phyloP scores from a whole-genome alignment of 2,797 vertebrate genomes.

The Squalus acanthias region DNA sequence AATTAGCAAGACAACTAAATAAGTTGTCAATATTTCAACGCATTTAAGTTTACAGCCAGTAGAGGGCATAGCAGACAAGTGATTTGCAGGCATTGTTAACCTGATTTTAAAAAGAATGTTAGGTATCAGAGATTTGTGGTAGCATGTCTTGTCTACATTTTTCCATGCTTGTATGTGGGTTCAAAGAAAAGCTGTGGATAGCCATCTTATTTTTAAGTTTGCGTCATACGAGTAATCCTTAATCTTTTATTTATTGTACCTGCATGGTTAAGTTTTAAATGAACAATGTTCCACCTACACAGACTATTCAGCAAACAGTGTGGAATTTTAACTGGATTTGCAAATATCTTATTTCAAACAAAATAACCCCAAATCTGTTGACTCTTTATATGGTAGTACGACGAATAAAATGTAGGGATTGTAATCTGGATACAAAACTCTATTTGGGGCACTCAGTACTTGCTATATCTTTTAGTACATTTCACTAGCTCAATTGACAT shows the following conservation, averaged over 20 bases:
- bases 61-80: constrained; percentile 62
- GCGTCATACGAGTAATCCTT: not conserved
- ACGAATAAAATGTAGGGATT: not conserved
- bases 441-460: not conserved
- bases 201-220: not conserved
- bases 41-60: constrained; percentile 49
- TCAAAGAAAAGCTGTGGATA: constrained; percentile 9
- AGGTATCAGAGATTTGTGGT: not conserved
- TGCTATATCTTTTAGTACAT: not conserved
- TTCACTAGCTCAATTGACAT: not conserved
- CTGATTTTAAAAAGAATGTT: not conserved
- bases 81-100: constrained; percentile 41
- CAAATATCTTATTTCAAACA: not conserved
- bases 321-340: not conserved
- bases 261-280: not conserved
- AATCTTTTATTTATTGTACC: not conserved
- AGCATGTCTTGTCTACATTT: constrained; percentile 47
- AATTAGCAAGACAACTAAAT: not conserved
- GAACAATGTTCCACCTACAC: not conserved
- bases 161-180: constrained; percentile 49
- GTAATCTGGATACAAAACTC: not conserved
- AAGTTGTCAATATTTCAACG: not conserved
- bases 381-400: not conserved
- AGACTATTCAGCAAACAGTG: constrained; percentile 2
- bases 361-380: not conserved